Evolutionary conservation across 2,888 invertebrate genomes (phyloP).

Genomic region (Mesochorus sp.): DNA sequence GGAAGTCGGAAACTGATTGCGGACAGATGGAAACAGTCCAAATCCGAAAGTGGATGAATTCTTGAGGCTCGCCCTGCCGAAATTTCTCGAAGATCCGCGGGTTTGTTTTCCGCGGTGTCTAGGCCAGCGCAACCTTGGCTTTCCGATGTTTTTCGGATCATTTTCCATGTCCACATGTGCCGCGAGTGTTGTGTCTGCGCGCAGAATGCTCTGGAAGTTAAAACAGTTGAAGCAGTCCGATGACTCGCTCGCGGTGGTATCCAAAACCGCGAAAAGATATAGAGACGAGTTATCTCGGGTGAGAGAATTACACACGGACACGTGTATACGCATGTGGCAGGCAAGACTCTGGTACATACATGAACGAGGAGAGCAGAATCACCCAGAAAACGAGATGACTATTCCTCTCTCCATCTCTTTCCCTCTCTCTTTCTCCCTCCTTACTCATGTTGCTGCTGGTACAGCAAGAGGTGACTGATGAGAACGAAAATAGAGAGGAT

Average conservation of each 20-base stretch:
- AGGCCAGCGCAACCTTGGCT: conserved; percentile 54
- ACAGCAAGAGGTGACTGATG: conserved; percentile 76
- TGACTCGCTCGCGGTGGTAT: conserved; percentile 43
- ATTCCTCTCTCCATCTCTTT: conserved; percentile 14
- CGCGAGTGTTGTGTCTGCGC: conserved; percentile 52
- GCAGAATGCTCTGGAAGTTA: conserved; percentile 6
- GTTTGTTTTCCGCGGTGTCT: conserved; percentile 45
- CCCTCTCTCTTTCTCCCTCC: background rate
- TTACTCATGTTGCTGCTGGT: conserved; percentile 8
- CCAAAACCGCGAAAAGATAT: conserved; percentile 37
- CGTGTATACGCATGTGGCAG: background rate
- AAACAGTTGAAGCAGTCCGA: conserved; percentile 24
- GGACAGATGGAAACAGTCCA: background rate
- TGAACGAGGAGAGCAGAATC: conserved; percentile 47
- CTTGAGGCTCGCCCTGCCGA: background rate
- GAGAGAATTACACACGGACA: background rate
- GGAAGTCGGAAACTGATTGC: too few species aligned
- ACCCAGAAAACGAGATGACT: conserved; percentile 59
- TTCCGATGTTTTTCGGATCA: background rate
- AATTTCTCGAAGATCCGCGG: conserved; percentile 27
- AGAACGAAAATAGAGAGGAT: conserved; percentile 77
- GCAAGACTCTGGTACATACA: background rate
- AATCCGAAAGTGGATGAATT: conserved; percentile 33
- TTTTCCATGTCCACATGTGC: conserved; percentile 38
- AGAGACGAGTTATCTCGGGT: conserved; percentile 6